Base-by-base conservation (phyloP, 2,888 invertebrate genomes). In the Rugalucina vietnamica region DNA sequence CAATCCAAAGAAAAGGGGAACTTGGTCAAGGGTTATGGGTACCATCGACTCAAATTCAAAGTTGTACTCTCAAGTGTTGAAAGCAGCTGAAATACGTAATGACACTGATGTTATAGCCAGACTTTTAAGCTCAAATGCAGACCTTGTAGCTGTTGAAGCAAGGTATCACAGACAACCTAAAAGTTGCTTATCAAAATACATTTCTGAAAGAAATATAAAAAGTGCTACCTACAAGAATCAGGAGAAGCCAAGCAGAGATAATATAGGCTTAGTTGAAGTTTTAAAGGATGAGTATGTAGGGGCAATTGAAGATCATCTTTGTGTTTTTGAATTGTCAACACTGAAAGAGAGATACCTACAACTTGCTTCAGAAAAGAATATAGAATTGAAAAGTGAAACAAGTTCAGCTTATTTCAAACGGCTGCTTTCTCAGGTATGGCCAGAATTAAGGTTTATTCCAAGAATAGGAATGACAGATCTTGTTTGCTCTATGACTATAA, bases 121-220 rank as follows among this genome's bases (percentile, higher is more conserved):
- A 29, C 5, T 60, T 27, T 18, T 60, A 27, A 60, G 60, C 21
- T 29, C 60, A 27, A 60, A 60, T 60, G 65, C 39, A 21, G 76
- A 76, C 27, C 43, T 76, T 21, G 65, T 76, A 8, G 76, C 76
- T 27, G 49, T 43, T 0, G 76, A 69, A 76, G 76, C 76, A 2
- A 24, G 76, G 8, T 76, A 76, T 43, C 76, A 76, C 34, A 14
- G 76, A 4, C 65, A 76, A 65, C n/a, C n/a, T n/a, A 57, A 37
- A 12, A 60, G 54, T 27, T 57, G 39, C 27, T 4, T 36, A 24
- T 27, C 27, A 36, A 34, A 54, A 21, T 54, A 54, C 21, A 54
- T n/a, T 4, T 54, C 54, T 14, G 12, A 54, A n/a, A 18, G 54
- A 8, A 8, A 54, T 4, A 54, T 54, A 8, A n/a, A n/a, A n/a